These are phyloP conservation scores for human (Homo sapiens) DNA, from an alignment of 2,113 vertebrate genomes.

Conservation along the genomic window DNA sequence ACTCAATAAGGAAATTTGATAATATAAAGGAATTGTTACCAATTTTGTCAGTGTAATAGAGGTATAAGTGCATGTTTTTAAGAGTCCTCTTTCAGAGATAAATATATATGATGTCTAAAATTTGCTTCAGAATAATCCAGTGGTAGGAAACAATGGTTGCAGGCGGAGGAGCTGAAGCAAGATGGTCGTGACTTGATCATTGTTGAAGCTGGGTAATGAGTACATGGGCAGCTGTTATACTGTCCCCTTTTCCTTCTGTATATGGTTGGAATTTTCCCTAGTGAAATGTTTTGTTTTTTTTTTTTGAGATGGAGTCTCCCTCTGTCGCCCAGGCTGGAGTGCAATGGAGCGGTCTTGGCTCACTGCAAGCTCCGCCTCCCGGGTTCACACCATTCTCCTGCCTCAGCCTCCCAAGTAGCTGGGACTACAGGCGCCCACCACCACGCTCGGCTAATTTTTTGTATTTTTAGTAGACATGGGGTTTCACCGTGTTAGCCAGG, in stretches of 20 bases:
- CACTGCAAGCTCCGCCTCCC: no score
- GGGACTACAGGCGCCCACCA: no score
- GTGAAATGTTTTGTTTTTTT: background rate
- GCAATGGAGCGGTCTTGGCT: no score
- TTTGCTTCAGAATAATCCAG: background rate
- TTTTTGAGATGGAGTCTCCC: no score
- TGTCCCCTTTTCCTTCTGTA: background rate
- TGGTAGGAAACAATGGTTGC: background rate
- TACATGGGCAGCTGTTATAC: background rate
- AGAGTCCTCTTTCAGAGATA: background rate
- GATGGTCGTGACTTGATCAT: background rate
- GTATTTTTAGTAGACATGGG: no score
- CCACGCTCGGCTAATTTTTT: no score
- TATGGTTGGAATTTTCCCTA: constrained; percentile 40
- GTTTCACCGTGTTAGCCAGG: no score
- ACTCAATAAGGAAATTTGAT: background rate
- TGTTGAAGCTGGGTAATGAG: background rate
- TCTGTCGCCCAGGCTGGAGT: no score
- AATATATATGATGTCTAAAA: background rate
- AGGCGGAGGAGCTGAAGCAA: background rate
- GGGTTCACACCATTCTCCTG: no score
- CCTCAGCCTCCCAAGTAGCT: no score
- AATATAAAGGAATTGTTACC: background rate
- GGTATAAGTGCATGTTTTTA: background rate
- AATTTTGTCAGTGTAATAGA: background rate